phyloP scores from a whole-genome alignment of 2,113 vertebrate species.

The Malurus cyaneus region DNA sequence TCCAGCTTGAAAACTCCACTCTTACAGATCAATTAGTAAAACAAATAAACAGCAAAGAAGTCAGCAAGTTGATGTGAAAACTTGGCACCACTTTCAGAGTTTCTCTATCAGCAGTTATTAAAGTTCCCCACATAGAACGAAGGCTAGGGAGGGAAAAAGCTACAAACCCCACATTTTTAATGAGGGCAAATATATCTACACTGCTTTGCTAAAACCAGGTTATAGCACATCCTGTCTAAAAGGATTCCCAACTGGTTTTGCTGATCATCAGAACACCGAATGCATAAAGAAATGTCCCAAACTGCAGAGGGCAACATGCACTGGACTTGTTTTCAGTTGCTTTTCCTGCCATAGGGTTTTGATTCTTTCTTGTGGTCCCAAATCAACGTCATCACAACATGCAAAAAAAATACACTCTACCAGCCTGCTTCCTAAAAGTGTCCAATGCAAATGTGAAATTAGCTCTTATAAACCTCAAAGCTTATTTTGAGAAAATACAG shows the following conservation, averaged over 20 bases:
- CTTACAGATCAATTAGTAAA: background rate
- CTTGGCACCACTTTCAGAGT: background rate
- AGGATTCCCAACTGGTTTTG: background rate
- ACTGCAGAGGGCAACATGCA: background rate
- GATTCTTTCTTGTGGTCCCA: background rate
- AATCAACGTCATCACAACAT: fast-evolving
- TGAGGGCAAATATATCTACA: background rate
- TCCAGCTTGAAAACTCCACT: background rate
- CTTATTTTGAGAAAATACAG: background rate
- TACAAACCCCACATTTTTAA: background rate
- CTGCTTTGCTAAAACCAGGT: background rate
- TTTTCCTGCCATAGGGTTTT: background rate
- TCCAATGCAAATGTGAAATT: background rate
- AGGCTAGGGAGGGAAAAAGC: background rate
- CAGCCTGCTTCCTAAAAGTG: background rate
- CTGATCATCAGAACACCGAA: background rate
- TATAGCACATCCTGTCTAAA: background rate
- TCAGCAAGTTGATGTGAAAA: background rate
- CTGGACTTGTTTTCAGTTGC: background rate
- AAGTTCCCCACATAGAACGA: background rate
- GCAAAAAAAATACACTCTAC: background rate
- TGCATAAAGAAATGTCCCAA: background rate
- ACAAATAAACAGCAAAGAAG: background rate
- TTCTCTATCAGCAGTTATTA: background rate
- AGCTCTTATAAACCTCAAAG: background rate